Conservation (phyloP, 1,140 invertebrate genomes). For the Notospermus geniculatus region DNA sequence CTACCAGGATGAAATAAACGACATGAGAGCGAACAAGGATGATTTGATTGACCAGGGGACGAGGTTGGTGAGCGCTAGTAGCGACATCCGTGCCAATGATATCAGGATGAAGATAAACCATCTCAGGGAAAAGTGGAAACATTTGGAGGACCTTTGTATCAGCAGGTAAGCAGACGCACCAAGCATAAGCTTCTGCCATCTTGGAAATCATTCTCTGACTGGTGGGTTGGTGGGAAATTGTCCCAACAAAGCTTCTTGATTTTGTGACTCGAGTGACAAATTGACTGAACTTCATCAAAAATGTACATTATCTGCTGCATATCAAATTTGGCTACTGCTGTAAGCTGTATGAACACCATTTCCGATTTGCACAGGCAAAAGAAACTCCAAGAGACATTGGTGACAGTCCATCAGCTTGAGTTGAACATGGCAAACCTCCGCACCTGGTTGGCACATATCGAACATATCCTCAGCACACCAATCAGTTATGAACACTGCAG, state of each 20-base stretch:
- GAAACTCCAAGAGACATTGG: slow-evolving; percentile 51
- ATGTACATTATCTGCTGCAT: too few relatives aligned
- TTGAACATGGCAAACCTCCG: slow-evolving; percentile 71
- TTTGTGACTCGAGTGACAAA: too few relatives aligned
- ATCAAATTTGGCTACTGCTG: too few relatives aligned
- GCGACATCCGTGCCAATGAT: slow-evolving; percentile 61
- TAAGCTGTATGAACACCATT: too few relatives aligned
- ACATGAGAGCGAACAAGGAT: slow-evolving; percentile 73
- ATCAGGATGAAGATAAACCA: slow-evolving; percentile 65
- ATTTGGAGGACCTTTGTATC: slow-evolving; percentile 67
- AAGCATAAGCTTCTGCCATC: too few relatives aligned
- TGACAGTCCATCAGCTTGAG: slow-evolving; percentile 63
- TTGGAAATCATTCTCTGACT: too few relatives aligned
- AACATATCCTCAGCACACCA: slow-evolving; percentile 69
- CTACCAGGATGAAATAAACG: slow-evolving; percentile 64
- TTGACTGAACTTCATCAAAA: too few relatives aligned
- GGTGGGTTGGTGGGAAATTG: too few relatives aligned
- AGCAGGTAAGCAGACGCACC: slow-evolving; percentile 66
- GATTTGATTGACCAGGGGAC: slow-evolving; percentile 73
- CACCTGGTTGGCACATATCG: slow-evolving; percentile 73
- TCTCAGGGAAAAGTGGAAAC: slow-evolving; percentile 71
- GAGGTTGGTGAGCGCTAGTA: slow-evolving; percentile 63
- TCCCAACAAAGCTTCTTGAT: too few relatives aligned
- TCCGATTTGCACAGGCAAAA: slow-evolving; percentile 66
- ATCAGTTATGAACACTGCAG: slow-evolving; percentile 68